Evolutionary conservation across 1,140 invertebrate genomes (phyloP), one percentile per base, ranked within the genome.

Genomic region (Euschistus heros): DNA sequence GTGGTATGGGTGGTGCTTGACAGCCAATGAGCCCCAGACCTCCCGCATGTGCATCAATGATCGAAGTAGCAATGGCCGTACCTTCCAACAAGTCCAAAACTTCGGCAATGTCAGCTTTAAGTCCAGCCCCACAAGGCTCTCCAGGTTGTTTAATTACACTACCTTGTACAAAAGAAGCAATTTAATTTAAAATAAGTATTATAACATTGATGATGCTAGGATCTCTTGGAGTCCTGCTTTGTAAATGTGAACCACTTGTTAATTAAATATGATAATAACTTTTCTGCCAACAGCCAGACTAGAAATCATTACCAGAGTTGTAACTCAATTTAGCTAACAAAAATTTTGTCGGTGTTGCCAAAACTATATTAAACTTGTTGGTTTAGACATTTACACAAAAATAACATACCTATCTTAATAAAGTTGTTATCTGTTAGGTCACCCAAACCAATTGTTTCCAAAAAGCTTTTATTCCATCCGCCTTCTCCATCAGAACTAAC

Each of bases 31-130:
- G 82, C 68, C 92, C 93, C 62, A 98, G 73, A 10, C 85, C 91
- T 46, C 94, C 94, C 59, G 94, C 91, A 80, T 98, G 93, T 13
- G 94, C 94, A 79, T 98, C 95, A 63, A 98, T 95, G 24, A 97
- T 82, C 0, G 92, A 93, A 14, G 87, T 84, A 20, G 86, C 92
- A 14, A 97, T 91, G 22, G 89, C 81, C 42, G 84, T 92, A 30
- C 82, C 83, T 44, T 79, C 72, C 15, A 74, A 66, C 20, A 97
- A 75, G 18, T 87, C 87, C 57, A 96, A 74, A 67, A 85, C 80
- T 57, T 74, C 55, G 17, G 93, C 91, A 63, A 84, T 82, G 68
- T 78, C 70, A 46, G 72, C 24, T 10, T 79, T 84, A 44, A 95
- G 73, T 18, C 89, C 90, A 2, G 74, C 70, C n/a, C 86, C 88